phyloP scores from a whole-genome alignment of 2,888 invertebrate species.

The Seira sanloemensis region DNA sequence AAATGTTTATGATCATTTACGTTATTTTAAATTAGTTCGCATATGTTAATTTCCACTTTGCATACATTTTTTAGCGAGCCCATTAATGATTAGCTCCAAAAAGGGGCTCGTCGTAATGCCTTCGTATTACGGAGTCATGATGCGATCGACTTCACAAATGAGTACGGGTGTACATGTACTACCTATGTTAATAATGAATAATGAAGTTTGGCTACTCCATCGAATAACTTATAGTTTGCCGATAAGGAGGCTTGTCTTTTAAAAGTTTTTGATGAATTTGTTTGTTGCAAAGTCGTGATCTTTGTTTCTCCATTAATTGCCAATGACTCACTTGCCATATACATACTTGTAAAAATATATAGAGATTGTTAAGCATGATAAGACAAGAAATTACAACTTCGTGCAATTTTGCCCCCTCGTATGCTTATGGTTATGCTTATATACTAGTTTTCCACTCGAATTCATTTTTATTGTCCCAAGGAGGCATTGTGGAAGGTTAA shows the following conservation, averaged over 20 bases:
- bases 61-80: neutral
- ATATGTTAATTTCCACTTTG: neutral
- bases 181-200: too few species aligned
- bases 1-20: neutral
- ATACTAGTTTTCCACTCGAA: constrained; percentile 4
- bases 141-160: neutral
- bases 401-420: constrained; percentile 3
- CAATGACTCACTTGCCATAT: constrained; percentile 49
- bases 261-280: constrained; percentile 24
- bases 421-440: too few species aligned
- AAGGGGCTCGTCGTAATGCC: neutral
- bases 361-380: neutral
- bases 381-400: neutral
- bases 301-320: constrained; percentile 50
- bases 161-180: too few species aligned
- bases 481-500: neutral
- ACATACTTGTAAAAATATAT: neutral
- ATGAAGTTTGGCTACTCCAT: neutral
- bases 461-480: constrained; percentile 1
- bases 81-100: constrained; percentile 16
- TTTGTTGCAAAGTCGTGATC: constrained; percentile 56
- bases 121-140: neutral
- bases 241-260: neutral
- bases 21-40: constrained; percentile 1
- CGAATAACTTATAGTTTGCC: neutral